A percentile compares a stretch with the other conserved stretches of the same genome.
Evolutionary conservation across 2,888 invertebrate genomes (phyloP).

Genomic region (Tuta absoluta): DNA sequence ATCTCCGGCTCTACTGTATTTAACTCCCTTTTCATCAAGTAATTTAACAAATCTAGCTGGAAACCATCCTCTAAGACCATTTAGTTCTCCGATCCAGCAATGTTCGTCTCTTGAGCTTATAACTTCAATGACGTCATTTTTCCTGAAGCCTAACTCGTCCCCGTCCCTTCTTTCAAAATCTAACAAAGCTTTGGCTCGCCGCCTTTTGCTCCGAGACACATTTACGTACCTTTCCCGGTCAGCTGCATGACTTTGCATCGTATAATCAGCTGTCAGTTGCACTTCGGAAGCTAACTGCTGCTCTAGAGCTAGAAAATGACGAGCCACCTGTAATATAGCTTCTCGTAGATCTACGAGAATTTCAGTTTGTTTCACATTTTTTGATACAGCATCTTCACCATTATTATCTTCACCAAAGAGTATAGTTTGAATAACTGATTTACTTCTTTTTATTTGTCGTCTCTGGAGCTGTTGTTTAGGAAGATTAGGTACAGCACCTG

Average conservation of each 20-base stretch:
- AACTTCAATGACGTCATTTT: slow-evolving; percentile 99
- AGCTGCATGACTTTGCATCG: slow-evolving; percentile 95
- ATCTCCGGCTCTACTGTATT: slow-evolving; percentile 95
- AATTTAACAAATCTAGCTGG: slow-evolving; percentile 98
- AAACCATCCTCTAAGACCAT: slow-evolving; percentile 97
- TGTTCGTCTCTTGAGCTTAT: slow-evolving; percentile 98
- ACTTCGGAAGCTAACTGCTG: slow-evolving; percentile 91
- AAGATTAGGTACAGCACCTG: slow-evolving; percentile 92
- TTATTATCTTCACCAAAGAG: slow-evolving; percentile 90
- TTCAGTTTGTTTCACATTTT: slow-evolving; percentile 99
- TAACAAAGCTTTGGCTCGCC: slow-evolving; percentile 96
- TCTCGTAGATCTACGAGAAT: slow-evolving; percentile 98
- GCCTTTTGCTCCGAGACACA: slow-evolving; percentile 91
- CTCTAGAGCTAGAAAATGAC: slow-evolving; percentile 97
- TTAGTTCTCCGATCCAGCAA: slow-evolving; percentile 98
- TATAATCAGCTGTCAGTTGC: slow-evolving; percentile 94
- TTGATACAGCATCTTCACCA: slow-evolving; percentile 93
- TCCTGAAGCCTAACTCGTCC: slow-evolving; percentile 98
- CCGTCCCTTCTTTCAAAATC: slow-evolving; percentile 99
- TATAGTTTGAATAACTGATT: slow-evolving; percentile 94
- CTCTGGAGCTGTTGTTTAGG: slow-evolving; percentile 95
- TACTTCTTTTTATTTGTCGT: slow-evolving; percentile 93
- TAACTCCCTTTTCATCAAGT: slow-evolving; percentile 90
- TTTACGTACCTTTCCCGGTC: slow-evolving; percentile 98
- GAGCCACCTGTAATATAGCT: slow-evolving; percentile 93